Conservation (phyloP, 1,140 invertebrate species). For the Bombus pyrosoma region DNA sequence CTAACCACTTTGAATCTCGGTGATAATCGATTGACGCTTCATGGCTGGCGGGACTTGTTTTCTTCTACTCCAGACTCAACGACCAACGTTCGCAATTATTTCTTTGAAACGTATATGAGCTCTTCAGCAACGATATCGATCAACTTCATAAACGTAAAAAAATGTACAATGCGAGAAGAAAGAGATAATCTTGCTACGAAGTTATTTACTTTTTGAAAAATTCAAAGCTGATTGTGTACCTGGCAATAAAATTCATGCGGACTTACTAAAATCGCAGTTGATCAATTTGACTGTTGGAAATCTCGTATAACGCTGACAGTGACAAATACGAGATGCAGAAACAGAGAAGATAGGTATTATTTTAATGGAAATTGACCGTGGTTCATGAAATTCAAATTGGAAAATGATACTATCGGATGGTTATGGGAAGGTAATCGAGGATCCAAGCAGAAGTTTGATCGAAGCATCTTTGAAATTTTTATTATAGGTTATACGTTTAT, state of each 20-base stretch:
- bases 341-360: not conserved
- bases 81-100: not conserved
- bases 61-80: not conserved
- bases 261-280: no score
- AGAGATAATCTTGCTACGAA: no score
- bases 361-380: not conserved
- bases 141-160: not conserved
- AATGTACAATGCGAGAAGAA: no score
- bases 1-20: constrained; percentile 15
- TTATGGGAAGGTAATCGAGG: no score
- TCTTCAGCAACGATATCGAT: not conserved
- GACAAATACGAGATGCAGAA: not conserved
- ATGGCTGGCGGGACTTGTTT: not conserved
- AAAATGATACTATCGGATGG: no score
- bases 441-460: no score
- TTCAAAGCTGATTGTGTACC: not conserved
- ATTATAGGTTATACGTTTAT: no score
- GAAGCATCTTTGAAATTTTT: no score
- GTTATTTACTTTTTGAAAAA: not conserved
- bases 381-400: not conserved
- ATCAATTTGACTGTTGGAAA: not conserved
- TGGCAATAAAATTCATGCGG: not conserved
- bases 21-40: constrained; percentile 3
- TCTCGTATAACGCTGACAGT: not conserved
- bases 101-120: not conserved